Conservation (phyloP, 2,797 vertebrate species). For the Pteropus rufus region DNA sequence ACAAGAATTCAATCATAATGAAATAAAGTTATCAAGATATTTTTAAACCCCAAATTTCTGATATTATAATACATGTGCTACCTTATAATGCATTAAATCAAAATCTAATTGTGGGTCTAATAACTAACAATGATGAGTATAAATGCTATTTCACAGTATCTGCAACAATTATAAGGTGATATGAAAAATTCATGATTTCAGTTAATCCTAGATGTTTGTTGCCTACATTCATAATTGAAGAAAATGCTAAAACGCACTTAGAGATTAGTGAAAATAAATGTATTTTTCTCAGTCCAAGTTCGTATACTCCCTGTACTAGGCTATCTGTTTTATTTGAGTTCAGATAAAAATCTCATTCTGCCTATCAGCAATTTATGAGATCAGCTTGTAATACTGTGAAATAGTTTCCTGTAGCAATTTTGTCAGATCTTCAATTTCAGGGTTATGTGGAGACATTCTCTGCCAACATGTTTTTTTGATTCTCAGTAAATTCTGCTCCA, state of each 20-base stretch:
- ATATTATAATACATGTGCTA: neutral
- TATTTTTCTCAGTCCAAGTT: neutral
- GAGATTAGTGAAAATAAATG: neutral
- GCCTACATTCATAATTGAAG: neutral
- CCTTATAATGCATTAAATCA: conserved; percentile 3
- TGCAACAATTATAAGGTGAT: neutral
- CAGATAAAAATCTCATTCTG: neutral
- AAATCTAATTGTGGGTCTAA: neutral
- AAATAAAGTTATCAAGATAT: conserved; percentile 14
- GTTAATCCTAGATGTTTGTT: neutral
- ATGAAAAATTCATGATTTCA: neutral
- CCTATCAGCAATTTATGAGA: neutral
- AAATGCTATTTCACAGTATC: neutral
- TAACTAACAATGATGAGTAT: neutral
- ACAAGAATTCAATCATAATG: neutral
- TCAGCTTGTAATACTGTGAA: neutral
- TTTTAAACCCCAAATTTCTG: neutral
- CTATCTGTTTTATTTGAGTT: neutral
- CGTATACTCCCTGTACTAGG: neutral
- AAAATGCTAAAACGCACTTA: conserved; percentile 9
- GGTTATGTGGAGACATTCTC: neutral
- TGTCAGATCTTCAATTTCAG: neutral
- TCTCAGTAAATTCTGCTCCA: neutral
- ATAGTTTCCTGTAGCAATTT: neutral
- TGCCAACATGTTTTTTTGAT: neutral